These are phyloP conservation scores for Atlantisia rogersi DNA, from an alignment of 2,113 vertebrate genomes.

Conservation along the genomic window DNA sequence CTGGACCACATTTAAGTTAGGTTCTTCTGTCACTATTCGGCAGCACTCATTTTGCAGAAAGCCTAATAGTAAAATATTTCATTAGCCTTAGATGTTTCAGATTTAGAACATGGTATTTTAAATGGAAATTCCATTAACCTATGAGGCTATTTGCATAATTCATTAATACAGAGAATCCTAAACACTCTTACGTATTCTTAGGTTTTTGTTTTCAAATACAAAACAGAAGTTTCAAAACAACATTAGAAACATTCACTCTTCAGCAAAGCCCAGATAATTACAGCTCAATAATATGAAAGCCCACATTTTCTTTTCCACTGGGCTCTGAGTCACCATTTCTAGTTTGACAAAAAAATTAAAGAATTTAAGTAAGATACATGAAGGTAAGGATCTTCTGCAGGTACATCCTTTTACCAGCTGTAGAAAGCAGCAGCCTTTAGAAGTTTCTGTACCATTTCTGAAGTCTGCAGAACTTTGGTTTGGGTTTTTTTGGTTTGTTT, in stretches of 20 bases:
- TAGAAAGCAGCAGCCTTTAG: not conserved
- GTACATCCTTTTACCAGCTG: not conserved
- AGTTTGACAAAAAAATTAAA: not conserved
- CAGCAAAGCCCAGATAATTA: not conserved
- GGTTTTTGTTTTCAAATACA: not conserved
- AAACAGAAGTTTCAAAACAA: not conserved
- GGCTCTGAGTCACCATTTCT: not conserved
- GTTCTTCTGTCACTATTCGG: not conserved
- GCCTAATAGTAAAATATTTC: not conserved
- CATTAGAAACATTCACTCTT: not conserved
- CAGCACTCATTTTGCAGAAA: not conserved
- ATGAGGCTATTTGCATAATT: not conserved
- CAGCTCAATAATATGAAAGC: not conserved
- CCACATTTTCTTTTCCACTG: not conserved
- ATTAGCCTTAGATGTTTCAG: not conserved
- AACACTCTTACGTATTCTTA: fast-evolving
- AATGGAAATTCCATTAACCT: not conserved
- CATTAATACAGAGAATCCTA: not conserved
- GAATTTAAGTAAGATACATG: not conserved
- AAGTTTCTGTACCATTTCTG: not conserved
- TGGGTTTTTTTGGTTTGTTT: not conserved
- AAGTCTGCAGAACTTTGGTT: not conserved
- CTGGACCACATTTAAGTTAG: not conserved
- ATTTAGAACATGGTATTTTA: not conserved
- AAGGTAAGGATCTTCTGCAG: not conserved